These are phyloP conservation scores for Nymphalis io DNA, from an alignment of 1,140 invertebrate species.

Conservation along the genomic window DNA sequence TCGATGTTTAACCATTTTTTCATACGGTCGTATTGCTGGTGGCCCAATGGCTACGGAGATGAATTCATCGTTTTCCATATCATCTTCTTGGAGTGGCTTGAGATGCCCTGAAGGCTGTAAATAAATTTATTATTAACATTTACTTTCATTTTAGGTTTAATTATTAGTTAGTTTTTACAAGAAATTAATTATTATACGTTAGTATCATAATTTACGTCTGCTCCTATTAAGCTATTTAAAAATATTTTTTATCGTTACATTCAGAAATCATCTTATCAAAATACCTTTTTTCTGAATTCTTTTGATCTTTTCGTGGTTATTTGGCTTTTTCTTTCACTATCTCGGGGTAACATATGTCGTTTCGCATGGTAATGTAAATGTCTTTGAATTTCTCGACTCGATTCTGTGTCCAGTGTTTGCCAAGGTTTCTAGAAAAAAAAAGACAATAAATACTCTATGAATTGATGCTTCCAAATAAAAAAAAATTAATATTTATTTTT, in stretches of 20 bases:
- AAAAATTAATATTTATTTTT: too few relatives aligned
- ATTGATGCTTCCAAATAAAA: neutral
- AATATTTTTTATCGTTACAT: too few relatives aligned
- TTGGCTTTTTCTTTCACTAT: conserved; percentile 41
- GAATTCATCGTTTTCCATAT: conserved; percentile 71
- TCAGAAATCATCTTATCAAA: neutral
- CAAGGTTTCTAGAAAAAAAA: conserved; percentile 45
- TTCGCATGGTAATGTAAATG: conserved; percentile 55
- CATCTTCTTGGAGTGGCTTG: conserved; percentile 62
- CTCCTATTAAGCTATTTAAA: too few relatives aligned
- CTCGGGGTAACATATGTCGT: conserved; percentile 58
- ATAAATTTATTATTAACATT: conserved; percentile 8
- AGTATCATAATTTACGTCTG: too few relatives aligned
- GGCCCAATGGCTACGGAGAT: conserved; percentile 69
- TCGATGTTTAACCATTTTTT: conserved; percentile 52
- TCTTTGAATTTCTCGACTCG: conserved; percentile 37
- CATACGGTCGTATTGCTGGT: conserved; percentile 58
- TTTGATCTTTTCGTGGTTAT: conserved; percentile 45
- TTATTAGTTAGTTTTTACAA: too few relatives aligned
- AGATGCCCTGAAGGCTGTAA: conserved; percentile 67
- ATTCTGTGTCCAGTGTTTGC: conserved; percentile 42
- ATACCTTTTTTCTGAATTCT: conserved; percentile 61
- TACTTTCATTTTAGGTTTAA: neutral
- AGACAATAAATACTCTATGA: neutral
- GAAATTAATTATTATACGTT: too few relatives aligned